Evolutionary conservation across 2,888 invertebrate genomes (phyloP), one percentile per base, ranked within the genome.

Genomic region (Gastracanthus pulcherrimus): DNA sequence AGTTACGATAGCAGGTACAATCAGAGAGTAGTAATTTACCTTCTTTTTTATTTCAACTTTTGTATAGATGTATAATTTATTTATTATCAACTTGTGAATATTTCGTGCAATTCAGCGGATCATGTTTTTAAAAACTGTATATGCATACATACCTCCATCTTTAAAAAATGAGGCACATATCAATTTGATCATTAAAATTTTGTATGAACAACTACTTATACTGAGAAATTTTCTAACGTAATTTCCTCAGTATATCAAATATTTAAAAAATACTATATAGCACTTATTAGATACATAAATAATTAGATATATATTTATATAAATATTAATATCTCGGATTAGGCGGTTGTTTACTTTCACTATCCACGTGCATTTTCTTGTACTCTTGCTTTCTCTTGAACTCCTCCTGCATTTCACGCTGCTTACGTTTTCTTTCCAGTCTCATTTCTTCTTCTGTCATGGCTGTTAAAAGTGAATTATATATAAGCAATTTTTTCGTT

Each of bases 341-440:
- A 29, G 80, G 80, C 6, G 38, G 0, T 60, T 48, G 11, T 34
- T 64, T 51, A 58, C 0, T 13, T 51, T 48, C 76, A 62, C 5
- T 62, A 1, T 76, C 80, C 7, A 3, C 19, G 36, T 48, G 6
- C 55, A 76, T 81, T 51, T 66, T 70, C 26, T 83, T 83, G n/a
- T 29, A 38, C 48, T 83, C 83, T 64, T 83, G 34, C 51, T 80
- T 60, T 75, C 74, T 85, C 76, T 84, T 84, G 41, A 81, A 86
- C 23, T 84, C 83, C 36, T 86, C 84, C 26, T 86, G 85, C 60
- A 84, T 84, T 80, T 85, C 84, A 51, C 76, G 76, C 60, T 86
- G 86, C 66, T 82, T 84, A 11, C 85, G 70, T 80, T 84, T 85
- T 41, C 86, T 79, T 16, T 84, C 85, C n/a, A 83, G 38, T 70